A percentile compares a stretch with the other conserved stretches of the same genome.
These are phyloP conservation scores for Drosophila dives DNA, from an alignment of 2,888 invertebrate genomes.

Conservation along the genomic window DNA sequence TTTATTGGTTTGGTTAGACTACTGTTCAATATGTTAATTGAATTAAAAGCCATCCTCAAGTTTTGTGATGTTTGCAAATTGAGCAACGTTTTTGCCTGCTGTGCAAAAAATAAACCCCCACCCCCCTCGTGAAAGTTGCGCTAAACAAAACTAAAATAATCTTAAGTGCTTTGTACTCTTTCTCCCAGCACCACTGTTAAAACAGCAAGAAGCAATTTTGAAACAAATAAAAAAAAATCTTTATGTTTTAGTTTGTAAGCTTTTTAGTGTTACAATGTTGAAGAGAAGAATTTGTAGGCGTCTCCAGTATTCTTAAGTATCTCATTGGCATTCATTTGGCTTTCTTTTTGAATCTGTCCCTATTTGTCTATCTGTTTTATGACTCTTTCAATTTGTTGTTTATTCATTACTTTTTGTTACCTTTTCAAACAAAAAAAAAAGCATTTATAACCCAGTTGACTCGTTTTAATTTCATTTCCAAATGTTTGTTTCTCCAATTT, in stretches of 20 bases:
- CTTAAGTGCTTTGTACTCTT: slow-evolving; percentile 54
- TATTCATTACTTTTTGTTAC: slow-evolving; percentile 55
- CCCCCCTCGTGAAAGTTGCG: slow-evolving; percentile 16
- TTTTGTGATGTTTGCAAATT: slow-evolving; percentile 49
- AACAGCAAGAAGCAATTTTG: slow-evolving; percentile 64
- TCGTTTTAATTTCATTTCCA: slow-evolving; percentile 55
- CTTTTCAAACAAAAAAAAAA: slow-evolving; percentile 24
- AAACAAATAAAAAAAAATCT: slow-evolving; percentile 11
- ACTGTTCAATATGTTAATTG: slow-evolving; percentile 23
- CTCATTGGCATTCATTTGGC: slow-evolving; percentile 80
- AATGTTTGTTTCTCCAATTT: slow-evolving; percentile 47
- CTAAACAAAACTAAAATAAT: slow-evolving; percentile 46
- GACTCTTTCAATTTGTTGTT: slow-evolving; percentile 49
- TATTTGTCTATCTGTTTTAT: slow-evolving; percentile 14
- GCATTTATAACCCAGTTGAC: slow-evolving; percentile 60
- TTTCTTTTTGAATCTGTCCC: slow-evolving; percentile 23
- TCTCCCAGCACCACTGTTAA: neutral
- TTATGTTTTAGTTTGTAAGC: slow-evolving; percentile 58
- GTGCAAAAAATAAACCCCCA: slow-evolving; percentile 22
- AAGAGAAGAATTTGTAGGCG: slow-evolving; percentile 13
- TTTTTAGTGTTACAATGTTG: slow-evolving; percentile 32
- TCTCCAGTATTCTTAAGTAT: slow-evolving; percentile 59
- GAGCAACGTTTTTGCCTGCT: slow-evolving; percentile 61
- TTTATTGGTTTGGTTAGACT: slow-evolving; percentile 79
- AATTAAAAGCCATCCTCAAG: slow-evolving; percentile 12